Conservation (phyloP, 2,888 invertebrate species). For the Apotomis betuletana region DNA sequence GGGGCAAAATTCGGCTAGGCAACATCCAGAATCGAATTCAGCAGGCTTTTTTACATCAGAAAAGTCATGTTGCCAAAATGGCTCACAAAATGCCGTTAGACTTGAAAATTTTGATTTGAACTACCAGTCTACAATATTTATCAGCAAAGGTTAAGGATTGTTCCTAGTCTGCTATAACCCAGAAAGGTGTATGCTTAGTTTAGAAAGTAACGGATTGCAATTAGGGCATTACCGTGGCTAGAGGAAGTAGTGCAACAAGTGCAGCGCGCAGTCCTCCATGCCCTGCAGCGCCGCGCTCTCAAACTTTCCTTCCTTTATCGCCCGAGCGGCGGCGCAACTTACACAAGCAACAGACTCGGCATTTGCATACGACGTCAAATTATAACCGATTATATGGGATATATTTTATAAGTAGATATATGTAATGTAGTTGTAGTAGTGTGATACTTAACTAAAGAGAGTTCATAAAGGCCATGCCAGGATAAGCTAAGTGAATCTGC, state of each 20-base stretch:
- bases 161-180: background rate
- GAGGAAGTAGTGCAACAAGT: slow-evolving; percentile 36
- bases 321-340: slow-evolving; percentile 5
- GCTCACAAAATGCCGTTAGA: too few species aligned
- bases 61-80: too few species aligned
- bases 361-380: slow-evolving; percentile 39
- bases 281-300: slow-evolving; percentile 48
- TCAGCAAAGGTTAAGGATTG: background rate
- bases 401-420: too few species aligned
- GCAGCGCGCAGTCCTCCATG: slow-evolving; percentile 39
- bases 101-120: too few species aligned
- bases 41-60: too few species aligned
- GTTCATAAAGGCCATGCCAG: too few species aligned
- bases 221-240: slow-evolving; percentile 21
- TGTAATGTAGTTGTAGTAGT: too few species aligned
- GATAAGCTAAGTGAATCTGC: too few species aligned
- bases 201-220: slow-evolving; percentile 21
- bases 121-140: too few species aligned
- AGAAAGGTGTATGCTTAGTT: slow-evolving; percentile 12
- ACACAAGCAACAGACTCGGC: slow-evolving; percentile 26
- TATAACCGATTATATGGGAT: slow-evolving; percentile 11
- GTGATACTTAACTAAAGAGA: too few species aligned
- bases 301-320: slow-evolving; percentile 56
- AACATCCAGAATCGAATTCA: too few species aligned
- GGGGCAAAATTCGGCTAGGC: too few species aligned